Evolutionary conservation across 53 echinoderm and acorn worm species (phyloP), one percentile per base, ranked within the genome.

Genomic region (Holothuria scabra): DNA sequence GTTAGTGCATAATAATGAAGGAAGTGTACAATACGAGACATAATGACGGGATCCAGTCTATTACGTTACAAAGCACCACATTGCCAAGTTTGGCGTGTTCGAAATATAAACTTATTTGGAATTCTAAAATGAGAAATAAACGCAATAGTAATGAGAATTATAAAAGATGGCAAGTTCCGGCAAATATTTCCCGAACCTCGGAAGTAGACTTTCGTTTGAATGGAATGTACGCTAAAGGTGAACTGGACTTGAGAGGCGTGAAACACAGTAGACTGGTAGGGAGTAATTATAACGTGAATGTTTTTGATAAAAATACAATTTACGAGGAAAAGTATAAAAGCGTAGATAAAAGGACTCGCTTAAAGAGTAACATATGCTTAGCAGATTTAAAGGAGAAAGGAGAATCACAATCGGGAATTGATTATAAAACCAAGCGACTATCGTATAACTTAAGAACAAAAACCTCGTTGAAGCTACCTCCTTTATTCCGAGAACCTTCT

Each of bases 261-360:
- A 69, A 69, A 16, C 69, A 69, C 20, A 69, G 35, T 34, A 69
- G 38, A 19, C 23, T 69, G 12, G 69, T 69, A 32, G 69, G 69
- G 14, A 69, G 69, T 41, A 34, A 33, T 69, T 69, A 37, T 21
- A 69, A 33, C 34, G 14, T 69, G 69, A 69, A 34, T 22, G 44
- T 37, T 20, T 69, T 69, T 41, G 69, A 69, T 41, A 69, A 69
- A 21, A 41, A 69, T 41, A 69, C 69, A 32, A 69, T 69, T 32
- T 69, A 69, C 21, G 69, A 33, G 38, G 21, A 41, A 41, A 19
- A 30, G 10, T 69, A 69, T 22, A 20, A 69, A 38, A 37, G 13
- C 69, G 3, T 41, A 22, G 31, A 24, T 29, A 13, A 31, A 65
- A 65, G 14, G 28, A 65, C 14, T 19, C 22, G 2, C 14, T 29